Percentiles rank a stretch among this genome's conserved stretches.
Conservation (phyloP, 2,113 vertebrate genomes). For the Embiotoca jacksoni region DNA sequence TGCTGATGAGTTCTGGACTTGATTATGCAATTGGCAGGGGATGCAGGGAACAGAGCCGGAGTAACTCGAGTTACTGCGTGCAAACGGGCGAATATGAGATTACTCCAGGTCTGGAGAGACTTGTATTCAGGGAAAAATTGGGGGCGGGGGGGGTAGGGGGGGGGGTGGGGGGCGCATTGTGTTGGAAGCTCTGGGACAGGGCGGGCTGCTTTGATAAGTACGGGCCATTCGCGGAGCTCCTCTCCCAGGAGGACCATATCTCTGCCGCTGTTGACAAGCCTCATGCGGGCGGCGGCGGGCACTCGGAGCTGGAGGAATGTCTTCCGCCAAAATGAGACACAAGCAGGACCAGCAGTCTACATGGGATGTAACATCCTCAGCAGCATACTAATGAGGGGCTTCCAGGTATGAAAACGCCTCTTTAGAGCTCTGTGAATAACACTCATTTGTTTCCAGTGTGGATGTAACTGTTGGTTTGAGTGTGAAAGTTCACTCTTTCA, state of each 20-base stretch:
- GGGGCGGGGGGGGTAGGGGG: background rate
- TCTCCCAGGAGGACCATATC: conserved; percentile 46
- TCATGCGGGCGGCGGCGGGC: conserved; percentile 38
- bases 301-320: conserved; percentile 46
- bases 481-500: conserved; percentile 6
- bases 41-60: conserved; percentile 57
- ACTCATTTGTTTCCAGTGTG: background rate
- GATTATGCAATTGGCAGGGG: conserved; percentile 78
- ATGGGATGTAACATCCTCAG: conserved; percentile 40
- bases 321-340: conserved; percentile 50
- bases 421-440: background rate
- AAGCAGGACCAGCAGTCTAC: conserved; percentile 47
- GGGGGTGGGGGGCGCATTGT: conserved; percentile 38
- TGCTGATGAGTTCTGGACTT: conserved; percentile 79
- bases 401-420: conserved; percentile 27
- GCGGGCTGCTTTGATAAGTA: conserved; percentile 60
- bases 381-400: conserved; percentile 57
- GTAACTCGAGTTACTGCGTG: conserved; percentile 53
- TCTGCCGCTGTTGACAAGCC: conserved; percentile 50
- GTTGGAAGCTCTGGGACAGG: conserved; percentile 37
- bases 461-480: background rate
- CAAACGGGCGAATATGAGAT: conserved; percentile 62
- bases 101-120: conserved; percentile 59
- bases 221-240: conserved; percentile 48
- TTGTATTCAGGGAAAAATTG: conserved; percentile 67